Evolutionary conservation across 1,140 invertebrate species (phyloP).

Genomic region (Hylyphantes graminicola): DNA sequence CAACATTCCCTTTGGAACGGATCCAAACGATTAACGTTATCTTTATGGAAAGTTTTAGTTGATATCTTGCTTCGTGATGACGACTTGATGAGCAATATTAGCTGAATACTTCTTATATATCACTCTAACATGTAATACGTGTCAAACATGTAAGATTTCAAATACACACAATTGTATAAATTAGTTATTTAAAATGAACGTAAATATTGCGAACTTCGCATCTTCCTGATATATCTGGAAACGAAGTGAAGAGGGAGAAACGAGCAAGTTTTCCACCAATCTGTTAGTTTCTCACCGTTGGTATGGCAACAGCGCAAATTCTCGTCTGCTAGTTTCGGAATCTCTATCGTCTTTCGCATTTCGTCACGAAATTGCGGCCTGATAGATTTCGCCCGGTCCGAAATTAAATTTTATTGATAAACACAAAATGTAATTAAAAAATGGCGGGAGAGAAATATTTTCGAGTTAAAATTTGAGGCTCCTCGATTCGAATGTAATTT

Average conservation of each 20-base stretch:
- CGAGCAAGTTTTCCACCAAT: slow-evolving; percentile 15
- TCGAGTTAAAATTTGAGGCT: slow-evolving; percentile 23
- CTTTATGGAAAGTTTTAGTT: no score
- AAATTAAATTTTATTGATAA: slow-evolving; percentile 56
- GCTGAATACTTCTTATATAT: no score
- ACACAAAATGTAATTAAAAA: slow-evolving; percentile 53
- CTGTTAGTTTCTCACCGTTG: slow-evolving; percentile 54
- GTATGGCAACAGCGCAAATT: slow-evolving; percentile 48
- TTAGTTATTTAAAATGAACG: no score
- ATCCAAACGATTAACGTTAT: no score
- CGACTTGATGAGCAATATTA: no score
- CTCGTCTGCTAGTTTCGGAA: slow-evolving; percentile 35
- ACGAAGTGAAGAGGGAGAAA: slow-evolving; percentile 17
- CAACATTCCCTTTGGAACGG: no score
- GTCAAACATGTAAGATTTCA: no score
- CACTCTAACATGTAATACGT: no score
- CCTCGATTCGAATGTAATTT: slow-evolving; percentile 43
- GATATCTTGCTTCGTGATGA: no score
- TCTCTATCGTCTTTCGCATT: neutral
- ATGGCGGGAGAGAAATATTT: slow-evolving; percentile 31
- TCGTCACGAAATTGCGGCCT: slow-evolving; percentile 15
- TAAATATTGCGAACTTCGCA: no score
- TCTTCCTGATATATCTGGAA: slow-evolving; percentile 43
- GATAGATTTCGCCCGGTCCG: slow-evolving; percentile 31
- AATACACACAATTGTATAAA: no score